Evolutionary conservation across 2,888 invertebrate genomes (phyloP).

Genomic region (Anodontia alba): DNA sequence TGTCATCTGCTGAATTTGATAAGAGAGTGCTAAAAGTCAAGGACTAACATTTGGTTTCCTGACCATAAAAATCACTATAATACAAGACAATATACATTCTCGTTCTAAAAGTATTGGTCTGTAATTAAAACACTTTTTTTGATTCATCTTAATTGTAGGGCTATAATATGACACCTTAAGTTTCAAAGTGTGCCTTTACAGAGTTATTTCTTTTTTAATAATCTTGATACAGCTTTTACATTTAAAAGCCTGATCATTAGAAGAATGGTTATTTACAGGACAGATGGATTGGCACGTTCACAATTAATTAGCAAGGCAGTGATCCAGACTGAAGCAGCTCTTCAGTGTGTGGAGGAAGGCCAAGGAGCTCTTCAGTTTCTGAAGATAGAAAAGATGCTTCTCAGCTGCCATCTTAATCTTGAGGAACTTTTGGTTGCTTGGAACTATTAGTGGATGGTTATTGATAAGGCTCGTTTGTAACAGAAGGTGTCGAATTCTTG

Average conservation of each 20-base stretch:
- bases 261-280: conserved; percentile 46
- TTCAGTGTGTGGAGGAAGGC: conserved; percentile 61
- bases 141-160: not conserved
- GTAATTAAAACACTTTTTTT: not conserved
- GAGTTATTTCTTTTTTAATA: not conserved
- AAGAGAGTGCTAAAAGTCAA: too few species aligned
- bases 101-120: not conserved
- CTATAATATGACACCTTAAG: not conserved
- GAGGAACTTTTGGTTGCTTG: conserved; percentile 57
- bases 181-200: conserved; percentile 8
- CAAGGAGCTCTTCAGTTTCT: conserved; percentile 62
- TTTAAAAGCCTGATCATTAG: conserved; percentile 40
- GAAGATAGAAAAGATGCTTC: conserved; percentile 65
- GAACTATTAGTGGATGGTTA: conserved; percentile 55
- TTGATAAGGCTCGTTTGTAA: conserved; percentile 54
- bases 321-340: conserved; percentile 58
- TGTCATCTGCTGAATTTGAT: too few species aligned
- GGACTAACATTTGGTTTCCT: too few species aligned
- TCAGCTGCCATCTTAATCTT: conserved; percentile 63
- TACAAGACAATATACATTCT: too few species aligned
- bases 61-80: too few species aligned
- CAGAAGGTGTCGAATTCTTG: conserved; percentile 65
- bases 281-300: conserved; percentile 63
- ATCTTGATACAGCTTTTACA: not conserved
- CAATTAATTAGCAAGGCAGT: conserved; percentile 64